Conservation (phyloP, 2,888 invertebrate genomes). For the Notodonta ziczac region DNA sequence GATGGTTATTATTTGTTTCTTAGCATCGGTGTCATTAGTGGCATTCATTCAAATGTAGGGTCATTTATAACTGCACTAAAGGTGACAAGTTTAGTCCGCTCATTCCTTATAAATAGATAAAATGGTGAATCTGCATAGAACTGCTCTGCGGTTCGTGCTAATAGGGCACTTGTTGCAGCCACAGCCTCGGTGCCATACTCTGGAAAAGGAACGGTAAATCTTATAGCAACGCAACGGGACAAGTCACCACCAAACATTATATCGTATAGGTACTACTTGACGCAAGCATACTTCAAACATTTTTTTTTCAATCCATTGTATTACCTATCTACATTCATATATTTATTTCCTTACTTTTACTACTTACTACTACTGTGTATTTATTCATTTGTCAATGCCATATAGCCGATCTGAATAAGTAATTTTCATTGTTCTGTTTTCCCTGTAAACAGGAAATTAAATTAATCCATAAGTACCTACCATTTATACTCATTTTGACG, state of each 20-base stretch:
- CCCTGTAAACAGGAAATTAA: not conserved
- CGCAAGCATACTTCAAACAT: too few relatives aligned
- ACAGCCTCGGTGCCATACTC: constrained; percentile 90
- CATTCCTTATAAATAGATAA: constrained; percentile 89
- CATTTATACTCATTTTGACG: constrained; percentile 86
- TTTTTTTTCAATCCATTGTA: too few relatives aligned
- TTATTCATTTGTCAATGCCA: too few relatives aligned
- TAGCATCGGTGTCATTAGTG: too few relatives aligned
- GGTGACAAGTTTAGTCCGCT: constrained; percentile 86
- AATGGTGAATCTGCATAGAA: constrained; percentile 88
- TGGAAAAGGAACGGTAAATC: constrained; percentile 39
- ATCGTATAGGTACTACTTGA: too few relatives aligned
- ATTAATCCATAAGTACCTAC: constrained; percentile 43
- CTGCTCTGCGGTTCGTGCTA: constrained; percentile 78
- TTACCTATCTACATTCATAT: too few relatives aligned
- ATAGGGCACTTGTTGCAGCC: constrained; percentile 85
- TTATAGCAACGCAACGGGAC: too few relatives aligned
- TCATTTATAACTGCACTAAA: constrained; percentile 89
- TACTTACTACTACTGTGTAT: too few relatives aligned
- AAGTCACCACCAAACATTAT: too few relatives aligned
- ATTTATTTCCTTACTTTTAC: too few relatives aligned
- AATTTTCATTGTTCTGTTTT: not conserved
- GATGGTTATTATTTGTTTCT: too few relatives aligned
- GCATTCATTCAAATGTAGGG: constrained; percentile 60
- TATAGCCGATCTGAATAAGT: too few relatives aligned